Percentiles rank a stretch among this genome's conserved stretches.
Evolutionary conservation across 2,888 invertebrate species (phyloP).

Genomic region (Nesidiocoris tenuis): DNA sequence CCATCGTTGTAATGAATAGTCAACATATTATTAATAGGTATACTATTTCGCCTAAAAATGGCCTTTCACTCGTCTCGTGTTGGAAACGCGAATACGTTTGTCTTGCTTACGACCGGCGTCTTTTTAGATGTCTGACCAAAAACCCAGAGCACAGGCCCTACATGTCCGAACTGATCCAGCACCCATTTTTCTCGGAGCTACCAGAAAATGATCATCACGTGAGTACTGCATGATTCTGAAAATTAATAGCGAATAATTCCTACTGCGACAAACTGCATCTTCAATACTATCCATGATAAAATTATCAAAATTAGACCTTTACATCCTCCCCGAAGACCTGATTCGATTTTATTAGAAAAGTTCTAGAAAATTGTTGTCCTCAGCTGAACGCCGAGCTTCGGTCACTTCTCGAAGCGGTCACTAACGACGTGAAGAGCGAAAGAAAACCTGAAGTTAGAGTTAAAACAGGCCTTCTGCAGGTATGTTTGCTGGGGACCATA

Average conservation of each 20-base stretch:
- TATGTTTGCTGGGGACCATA: conserved; percentile 48
- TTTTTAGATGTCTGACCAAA: conserved; percentile 73
- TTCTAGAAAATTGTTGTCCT: conserved; percentile 2
- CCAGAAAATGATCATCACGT: conserved; percentile 80
- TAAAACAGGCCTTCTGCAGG: conserved; percentile 55
- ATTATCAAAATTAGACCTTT: too few relatives aligned
- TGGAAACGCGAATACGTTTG: too few relatives aligned
- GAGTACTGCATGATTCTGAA: too few relatives aligned
- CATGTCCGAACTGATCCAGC: conserved; percentile 76
- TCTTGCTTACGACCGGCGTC: too few relatives aligned
- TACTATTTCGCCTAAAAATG: too few relatives aligned
- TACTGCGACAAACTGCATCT: too few relatives aligned
- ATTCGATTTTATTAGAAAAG: neutral
- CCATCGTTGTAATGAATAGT: too few relatives aligned
- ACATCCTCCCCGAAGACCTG: too few relatives aligned
- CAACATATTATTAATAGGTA: too few relatives aligned
- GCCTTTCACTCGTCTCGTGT: too few relatives aligned
- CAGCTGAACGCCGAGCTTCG: conserved; percentile 73
- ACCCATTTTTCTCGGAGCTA: conserved; percentile 76
- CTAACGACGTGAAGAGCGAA: conserved; percentile 55
- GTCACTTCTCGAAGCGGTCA: conserved; percentile 59
- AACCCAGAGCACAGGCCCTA: conserved; percentile 83
- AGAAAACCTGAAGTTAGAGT: conserved; percentile 55
- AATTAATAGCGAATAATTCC: too few relatives aligned
- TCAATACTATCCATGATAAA: too few relatives aligned